Conservation (phyloP, 2,797 vertebrate species). For the Harpagifer antarcticus region DNA sequence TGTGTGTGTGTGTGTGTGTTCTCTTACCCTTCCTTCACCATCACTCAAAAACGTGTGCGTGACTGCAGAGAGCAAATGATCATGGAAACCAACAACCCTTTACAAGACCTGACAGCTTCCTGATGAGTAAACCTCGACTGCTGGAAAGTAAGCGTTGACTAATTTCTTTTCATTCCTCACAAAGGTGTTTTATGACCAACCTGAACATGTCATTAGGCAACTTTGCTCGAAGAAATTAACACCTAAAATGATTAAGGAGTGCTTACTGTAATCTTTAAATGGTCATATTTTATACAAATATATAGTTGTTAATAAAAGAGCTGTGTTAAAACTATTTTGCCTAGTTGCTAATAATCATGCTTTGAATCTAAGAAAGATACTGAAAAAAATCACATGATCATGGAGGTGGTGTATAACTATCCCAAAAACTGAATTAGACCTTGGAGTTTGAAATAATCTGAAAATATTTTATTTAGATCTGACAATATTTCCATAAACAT, state of each 20-base stretch:
- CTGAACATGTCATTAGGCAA: constrained; percentile 8
- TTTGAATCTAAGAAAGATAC: not conserved
- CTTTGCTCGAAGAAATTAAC: constrained; percentile 4
- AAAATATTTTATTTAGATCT: not conserved
- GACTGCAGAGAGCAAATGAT: constrained; percentile 42
- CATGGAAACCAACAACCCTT: constrained; percentile 65
- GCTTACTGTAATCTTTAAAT: not conserved
- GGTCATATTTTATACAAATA: too few species aligned
- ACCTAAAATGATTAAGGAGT: not conserved
- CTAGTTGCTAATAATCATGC: too few species aligned
- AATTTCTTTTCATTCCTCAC: constrained; percentile 33
- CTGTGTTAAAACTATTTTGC: not conserved
- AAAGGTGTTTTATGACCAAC: constrained; percentile 11
- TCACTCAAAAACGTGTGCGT: constrained; percentile 59
- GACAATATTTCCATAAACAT: not conserved
- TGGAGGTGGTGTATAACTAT: not conserved
- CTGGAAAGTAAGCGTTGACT: constrained; percentile 31
- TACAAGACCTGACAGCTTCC: constrained; percentile 48
- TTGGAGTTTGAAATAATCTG: not conserved
- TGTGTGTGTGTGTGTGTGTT: constrained; percentile 18
- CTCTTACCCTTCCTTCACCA: constrained; percentile 35
- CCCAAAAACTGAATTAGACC: not conserved
- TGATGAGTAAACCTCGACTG: constrained; percentile 54
- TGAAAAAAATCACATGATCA: not conserved
- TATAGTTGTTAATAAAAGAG: not conserved